A percentile compares a stretch with the other conserved stretches of the same genome.
Conservation (phyloP, 1,140 invertebrate species). For the Diorhabda carinulata region DNA sequence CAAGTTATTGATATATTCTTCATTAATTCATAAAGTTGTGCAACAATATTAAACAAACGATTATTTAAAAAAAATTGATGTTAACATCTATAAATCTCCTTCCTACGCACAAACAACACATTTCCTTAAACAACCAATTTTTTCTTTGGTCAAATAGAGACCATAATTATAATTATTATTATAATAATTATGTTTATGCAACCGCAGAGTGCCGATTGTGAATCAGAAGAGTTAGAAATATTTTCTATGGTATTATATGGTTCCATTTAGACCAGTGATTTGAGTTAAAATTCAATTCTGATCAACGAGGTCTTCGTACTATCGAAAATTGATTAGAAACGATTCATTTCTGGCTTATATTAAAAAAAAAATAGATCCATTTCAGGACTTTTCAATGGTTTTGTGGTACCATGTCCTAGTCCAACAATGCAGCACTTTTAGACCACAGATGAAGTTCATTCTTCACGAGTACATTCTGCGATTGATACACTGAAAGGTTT, state of each 20-base stretch:
- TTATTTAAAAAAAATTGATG: not conserved
- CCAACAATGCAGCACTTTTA: too few relatives aligned
- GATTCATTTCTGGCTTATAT: too few relatives aligned
- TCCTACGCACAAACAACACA: not conserved
- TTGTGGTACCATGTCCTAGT: too few relatives aligned
- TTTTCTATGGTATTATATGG: not conserved
- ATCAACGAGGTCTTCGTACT: too few relatives aligned
- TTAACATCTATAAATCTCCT: not conserved
- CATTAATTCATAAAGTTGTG: not conserved
- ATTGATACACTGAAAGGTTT: too few relatives aligned
- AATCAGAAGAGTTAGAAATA: not conserved
- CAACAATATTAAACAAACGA: not conserved
- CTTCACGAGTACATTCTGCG: too few relatives aligned
- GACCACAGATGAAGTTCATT: too few relatives aligned
- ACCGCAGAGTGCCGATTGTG: not conserved
- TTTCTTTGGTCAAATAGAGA: constrained; percentile 1
- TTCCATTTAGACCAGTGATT: not conserved
- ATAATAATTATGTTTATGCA: constrained; percentile 3
- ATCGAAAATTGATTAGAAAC: too few relatives aligned
- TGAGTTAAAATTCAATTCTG: too few relatives aligned
- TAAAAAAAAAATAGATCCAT: too few relatives aligned
- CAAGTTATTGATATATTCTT: too few relatives aligned
- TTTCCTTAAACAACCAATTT: not conserved
- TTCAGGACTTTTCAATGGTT: too few relatives aligned
- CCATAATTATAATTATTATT: not conserved